Evolutionary conservation across 1,140 invertebrate species (phyloP).

Genomic region (Bombyx mandarina): DNA sequence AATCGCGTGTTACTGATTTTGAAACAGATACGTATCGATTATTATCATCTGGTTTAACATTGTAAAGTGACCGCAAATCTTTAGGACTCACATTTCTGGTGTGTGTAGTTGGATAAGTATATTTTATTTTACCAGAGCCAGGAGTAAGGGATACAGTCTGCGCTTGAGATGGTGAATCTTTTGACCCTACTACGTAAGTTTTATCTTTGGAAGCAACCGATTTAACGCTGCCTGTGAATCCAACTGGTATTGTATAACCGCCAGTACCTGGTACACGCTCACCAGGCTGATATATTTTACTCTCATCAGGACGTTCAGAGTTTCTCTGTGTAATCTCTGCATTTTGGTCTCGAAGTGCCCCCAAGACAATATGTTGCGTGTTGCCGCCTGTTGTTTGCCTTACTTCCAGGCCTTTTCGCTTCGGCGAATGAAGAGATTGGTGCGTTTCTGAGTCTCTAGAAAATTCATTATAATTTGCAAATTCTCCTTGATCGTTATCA

Average conservation of each 20-base stretch:
- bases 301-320: conserved; percentile 59
- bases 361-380: conserved; percentile 71
- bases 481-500: conserved; percentile 71
- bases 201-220: conserved; percentile 73
- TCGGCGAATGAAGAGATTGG: conserved; percentile 50
- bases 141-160: conserved; percentile 75
- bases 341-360: conserved; percentile 67
- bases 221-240: conserved; percentile 77
- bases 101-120: conserved; percentile 43
- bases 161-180: conserved; percentile 74
- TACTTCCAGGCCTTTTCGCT: conserved; percentile 43
- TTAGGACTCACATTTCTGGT: conserved; percentile 56
- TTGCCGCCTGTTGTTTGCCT: conserved; percentile 59
- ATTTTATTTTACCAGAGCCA: conserved; percentile 69
- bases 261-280: conserved; percentile 73
- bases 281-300: conserved; percentile 74
- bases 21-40: conserved; percentile 79
- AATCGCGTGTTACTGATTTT: conserved; percentile 81
- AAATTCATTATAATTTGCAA: conserved; percentile 65
- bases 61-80: conserved; percentile 46
- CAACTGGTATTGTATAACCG: conserved; percentile 76
- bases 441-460: conserved; percentile 41
- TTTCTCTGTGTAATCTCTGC: conserved; percentile 67
- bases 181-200: conserved; percentile 70
- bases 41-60: conserved; percentile 48